phyloP scores from a whole-genome alignment of 2,888 invertebrate species.

The Agrochola circellaris region DNA sequence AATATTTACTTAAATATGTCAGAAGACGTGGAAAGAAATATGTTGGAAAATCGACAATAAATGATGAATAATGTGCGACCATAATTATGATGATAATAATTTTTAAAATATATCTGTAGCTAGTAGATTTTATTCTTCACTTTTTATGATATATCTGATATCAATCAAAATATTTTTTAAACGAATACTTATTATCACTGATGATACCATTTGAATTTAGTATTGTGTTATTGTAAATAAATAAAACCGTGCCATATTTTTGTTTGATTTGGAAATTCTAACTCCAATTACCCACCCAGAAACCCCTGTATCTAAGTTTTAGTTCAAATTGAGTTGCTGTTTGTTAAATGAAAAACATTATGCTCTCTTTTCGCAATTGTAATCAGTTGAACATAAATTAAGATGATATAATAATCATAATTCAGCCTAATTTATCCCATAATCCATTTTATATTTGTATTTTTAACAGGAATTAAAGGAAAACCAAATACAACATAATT shows the following conservation, averaged over 20 bases:
- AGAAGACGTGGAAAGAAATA: slow-evolving; percentile 27
- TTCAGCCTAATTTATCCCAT: background rate
- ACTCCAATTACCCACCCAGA: background rate
- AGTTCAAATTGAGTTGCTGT: background rate
- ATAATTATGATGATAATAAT: slow-evolving; percentile 82
- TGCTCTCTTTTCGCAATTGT: background rate
- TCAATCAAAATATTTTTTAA: slow-evolving; percentile 66
- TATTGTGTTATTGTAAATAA: slow-evolving; percentile 85
- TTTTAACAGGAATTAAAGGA: background rate
- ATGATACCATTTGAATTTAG: slow-evolving; percentile 76
- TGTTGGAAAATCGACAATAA: slow-evolving; percentile 81
- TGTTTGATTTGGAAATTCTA: slow-evolving; percentile 71
- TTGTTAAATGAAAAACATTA: background rate
- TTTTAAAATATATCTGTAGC: slow-evolving; percentile 78
- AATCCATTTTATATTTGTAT: no score
- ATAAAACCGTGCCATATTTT: slow-evolving; percentile 75
- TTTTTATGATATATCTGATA: slow-evolving; percentile 67
- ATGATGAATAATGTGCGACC: slow-evolving; percentile 70
- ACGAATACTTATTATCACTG: slow-evolving; percentile 55
- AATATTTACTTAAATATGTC: slow-evolving; percentile 46
- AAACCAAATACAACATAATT: background rate
- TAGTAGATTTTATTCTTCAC: slow-evolving; percentile 66
- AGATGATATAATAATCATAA: background rate
- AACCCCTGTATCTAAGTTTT: background rate
- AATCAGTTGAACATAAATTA: background rate